A percentile compares a stretch with the other conserved stretches of the same genome.
These are phyloP conservation scores for Papilio demoleus DNA, from an alignment of 2,888 invertebrate species.

Conservation along the genomic window DNA sequence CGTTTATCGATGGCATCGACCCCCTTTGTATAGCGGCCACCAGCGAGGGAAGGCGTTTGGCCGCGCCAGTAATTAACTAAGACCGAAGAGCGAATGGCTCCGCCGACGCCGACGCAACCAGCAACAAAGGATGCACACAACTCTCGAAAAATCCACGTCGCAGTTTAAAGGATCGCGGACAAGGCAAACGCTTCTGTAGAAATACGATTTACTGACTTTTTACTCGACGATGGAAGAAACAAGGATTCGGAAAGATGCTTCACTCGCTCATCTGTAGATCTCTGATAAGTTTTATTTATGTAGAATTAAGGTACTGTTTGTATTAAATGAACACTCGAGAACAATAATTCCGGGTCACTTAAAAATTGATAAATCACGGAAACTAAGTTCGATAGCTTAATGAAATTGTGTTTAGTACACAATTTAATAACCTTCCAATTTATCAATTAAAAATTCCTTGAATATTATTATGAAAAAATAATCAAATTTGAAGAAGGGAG, in stretches of 20 bases:
- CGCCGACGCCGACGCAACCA: conserved; percentile 53
- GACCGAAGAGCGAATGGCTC: conserved; percentile 49
- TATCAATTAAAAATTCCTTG: no score
- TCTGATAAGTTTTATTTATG: neutral
- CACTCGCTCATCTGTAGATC: conserved; percentile 9
- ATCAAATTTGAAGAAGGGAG: no score
- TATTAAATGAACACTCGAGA: no score
- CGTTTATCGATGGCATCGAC: conserved; percentile 82
- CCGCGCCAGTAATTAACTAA: conserved; percentile 80
- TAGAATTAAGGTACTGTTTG: neutral
- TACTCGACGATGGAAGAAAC: conserved; percentile 12
- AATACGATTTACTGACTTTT: conserved; percentile 22
- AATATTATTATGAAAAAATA: no score
- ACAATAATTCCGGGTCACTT: no score
- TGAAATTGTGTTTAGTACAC: no score
- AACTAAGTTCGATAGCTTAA: no score
- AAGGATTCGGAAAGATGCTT: neutral
- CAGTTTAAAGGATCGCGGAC: conserved; percentile 29
- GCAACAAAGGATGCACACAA: conserved; percentile 62
- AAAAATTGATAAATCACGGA: no score
- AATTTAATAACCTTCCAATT: no score
- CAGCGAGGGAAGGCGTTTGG: conserved; percentile 64
- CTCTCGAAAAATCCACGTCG: conserved; percentile 64
- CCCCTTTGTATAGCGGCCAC: conserved; percentile 80
- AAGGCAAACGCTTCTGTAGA: conserved; percentile 10